Evolutionary conservation across 2,888 invertebrate species (phyloP), one percentile per base, ranked within the genome.

Genomic region (Quadriops clusia): DNA sequence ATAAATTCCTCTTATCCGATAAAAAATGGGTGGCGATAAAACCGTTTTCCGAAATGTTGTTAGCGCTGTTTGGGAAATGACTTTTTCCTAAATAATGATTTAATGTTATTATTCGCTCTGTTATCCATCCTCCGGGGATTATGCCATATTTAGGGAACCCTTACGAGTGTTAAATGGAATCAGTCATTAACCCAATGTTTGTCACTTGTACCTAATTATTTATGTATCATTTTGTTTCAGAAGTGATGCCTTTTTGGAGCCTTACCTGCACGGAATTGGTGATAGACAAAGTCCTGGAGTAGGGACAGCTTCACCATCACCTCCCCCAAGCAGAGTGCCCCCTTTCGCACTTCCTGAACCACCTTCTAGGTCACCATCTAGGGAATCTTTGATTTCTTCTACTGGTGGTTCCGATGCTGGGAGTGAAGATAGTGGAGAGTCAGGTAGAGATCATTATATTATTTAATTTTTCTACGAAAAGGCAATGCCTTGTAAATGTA

Each of bases 201-300:
- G 16, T 28, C 6, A 5, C 9, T 18, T 22, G 2, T 28, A 24
- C n/a, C 12, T 2, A 20, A 22, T 13, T 27, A 30, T 25, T 25
- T 17, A 31, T 28, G 2, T 21, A 17, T 17, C 21, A 20, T 45
- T 36, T 33, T 60, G 53, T 75, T 75, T 1, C 72, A 81, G 80
- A 65, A 78, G 75, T 64, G 60, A 60, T 46, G 77, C 77, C 40
- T 80, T 80, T 58, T 67, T 80, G 50, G 80, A 81, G 56, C 77
- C 79, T 18, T 79, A 79, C 54, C 65, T 79, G 41, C 77, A 77
- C 51, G 72, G 72, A 25, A 61, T 75, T 51, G 61, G 60, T 25
- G 53, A 54, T 38, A 50, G 54, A n/a, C 54, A 51, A 36, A 57
- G 50, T 41, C 52, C 46, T 23, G 51, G 48, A 5, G 45, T 49